A percentile compares a stretch with the other conserved stretches of the same genome.
phyloP scores from a whole-genome alignment of 2,797 vertebrate species.

The Champsocephalus esox region DNA sequence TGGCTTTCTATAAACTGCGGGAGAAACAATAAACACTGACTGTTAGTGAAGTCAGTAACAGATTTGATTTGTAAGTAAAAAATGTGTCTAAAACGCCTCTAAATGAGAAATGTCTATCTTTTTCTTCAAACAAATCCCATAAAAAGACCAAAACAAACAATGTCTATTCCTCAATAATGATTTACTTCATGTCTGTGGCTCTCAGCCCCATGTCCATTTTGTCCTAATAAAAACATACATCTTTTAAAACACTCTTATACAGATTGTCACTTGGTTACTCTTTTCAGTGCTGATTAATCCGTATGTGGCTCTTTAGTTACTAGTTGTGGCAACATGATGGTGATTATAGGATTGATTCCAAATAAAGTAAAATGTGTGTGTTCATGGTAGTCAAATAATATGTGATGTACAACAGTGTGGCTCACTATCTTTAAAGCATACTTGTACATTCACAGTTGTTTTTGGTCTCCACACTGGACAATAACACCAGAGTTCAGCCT shows the following conservation, averaged over 20 bases:
- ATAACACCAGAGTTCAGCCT: neutral
- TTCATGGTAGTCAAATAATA: too few species aligned
- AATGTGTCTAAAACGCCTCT: neutral
- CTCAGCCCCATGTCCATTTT: neutral
- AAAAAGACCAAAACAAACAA: constrained; percentile 8
- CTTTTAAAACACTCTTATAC: too few species aligned
- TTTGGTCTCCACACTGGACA: constrained; percentile 2
- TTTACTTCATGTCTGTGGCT: neutral
- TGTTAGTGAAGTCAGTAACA: neutral
- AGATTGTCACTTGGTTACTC: neutral
- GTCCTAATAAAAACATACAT: too few species aligned
- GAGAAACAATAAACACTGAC: neutral
- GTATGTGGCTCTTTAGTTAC: neutral
- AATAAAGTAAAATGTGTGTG: too few species aligned
- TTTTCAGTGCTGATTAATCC: neutral
- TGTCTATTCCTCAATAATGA: neutral
- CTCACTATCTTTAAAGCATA: neutral
- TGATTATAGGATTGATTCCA: neutral
- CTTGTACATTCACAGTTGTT: neutral
- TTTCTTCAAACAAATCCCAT: neutral
- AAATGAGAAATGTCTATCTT: neutral
- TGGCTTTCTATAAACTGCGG: neutral
- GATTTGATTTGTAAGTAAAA: neutral
- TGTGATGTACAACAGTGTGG: too few species aligned
- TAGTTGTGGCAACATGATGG: neutral